A percentile compares a stretch with the other conserved stretches of the same genome.
Evolutionary conservation across 1,140 invertebrate species (phyloP).

Genomic region (Neodiprion fabricii): DNA sequence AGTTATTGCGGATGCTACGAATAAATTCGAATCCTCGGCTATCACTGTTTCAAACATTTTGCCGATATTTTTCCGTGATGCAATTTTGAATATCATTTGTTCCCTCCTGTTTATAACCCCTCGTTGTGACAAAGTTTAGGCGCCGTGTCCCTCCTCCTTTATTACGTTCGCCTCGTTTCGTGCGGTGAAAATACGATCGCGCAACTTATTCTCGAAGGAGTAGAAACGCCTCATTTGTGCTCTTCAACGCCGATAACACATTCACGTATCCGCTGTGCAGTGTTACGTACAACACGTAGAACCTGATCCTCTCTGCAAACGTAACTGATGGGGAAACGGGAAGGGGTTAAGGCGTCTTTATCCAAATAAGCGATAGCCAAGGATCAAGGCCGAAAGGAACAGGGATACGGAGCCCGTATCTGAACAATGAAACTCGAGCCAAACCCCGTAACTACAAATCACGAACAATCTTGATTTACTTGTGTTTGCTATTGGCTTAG

Average conservation of each 20-base stretch:
- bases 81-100: too few species aligned
- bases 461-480: conserved; percentile 58
- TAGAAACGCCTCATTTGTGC: too few species aligned
- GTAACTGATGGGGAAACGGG: neutral
- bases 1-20: conserved; percentile 61
- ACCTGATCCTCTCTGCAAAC: neutral
- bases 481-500: conserved; percentile 54
- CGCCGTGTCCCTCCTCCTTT: too few species aligned
- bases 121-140: too few species aligned
- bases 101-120: too few species aligned
- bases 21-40: conserved; percentile 47
- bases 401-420: neutral
- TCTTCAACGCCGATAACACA: too few species aligned
- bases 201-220: too few species aligned
- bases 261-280: too few species aligned
- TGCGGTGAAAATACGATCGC: too few species aligned
- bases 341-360: conserved; percentile 7
- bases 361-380: neutral
- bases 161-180: too few species aligned
- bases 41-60: conserved; percentile 11
- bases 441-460: conserved; percentile 48
- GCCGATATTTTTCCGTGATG: neutral
- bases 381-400: neutral
- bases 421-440: neutral
- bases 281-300: too few species aligned